phyloP scores from a whole-genome alignment of 2,888 invertebrate genomes.

The Yponomeuta malinellus region DNA sequence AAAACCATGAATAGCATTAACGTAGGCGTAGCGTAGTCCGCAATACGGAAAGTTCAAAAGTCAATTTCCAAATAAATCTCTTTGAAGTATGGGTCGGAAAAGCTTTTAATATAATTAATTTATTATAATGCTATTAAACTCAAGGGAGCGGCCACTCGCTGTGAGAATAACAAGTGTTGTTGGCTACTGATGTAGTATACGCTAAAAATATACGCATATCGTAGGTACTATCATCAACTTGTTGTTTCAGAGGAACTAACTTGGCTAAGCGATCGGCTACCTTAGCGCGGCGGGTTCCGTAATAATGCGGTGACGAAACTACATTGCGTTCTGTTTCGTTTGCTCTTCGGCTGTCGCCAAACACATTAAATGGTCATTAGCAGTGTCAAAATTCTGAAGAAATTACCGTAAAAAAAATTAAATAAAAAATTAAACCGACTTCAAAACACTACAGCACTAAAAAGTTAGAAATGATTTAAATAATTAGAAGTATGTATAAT shows the following conservation, averaged over 20 bases:
- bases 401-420: no score
- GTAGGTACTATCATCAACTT: constrained; percentile 1
- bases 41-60: not conserved
- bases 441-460: no score
- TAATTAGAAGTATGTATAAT: no score
- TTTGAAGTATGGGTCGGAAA: not conserved
- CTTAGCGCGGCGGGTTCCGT: not conserved
- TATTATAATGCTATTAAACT: not conserved
- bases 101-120: not conserved
- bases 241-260: not conserved
- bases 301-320: not conserved
- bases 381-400: no score
- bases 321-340: not conserved
- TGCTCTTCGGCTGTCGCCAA: not conserved
- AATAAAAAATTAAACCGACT: no score
- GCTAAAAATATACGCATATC: constrained; percentile 6
- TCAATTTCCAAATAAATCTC: not conserved
- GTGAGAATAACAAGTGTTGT: not conserved
- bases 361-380: not conserved
- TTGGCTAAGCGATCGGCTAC: not conserved
- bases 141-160: not conserved
- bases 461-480: no score
- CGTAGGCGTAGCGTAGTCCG: not conserved
- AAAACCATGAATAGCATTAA: not conserved
- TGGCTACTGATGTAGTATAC: not conserved